Percentiles rank a stretch among this genome's conserved stretches.
Conservation (phyloP, 2,888 invertebrate genomes). For the Oligia fasciuncula region DNA sequence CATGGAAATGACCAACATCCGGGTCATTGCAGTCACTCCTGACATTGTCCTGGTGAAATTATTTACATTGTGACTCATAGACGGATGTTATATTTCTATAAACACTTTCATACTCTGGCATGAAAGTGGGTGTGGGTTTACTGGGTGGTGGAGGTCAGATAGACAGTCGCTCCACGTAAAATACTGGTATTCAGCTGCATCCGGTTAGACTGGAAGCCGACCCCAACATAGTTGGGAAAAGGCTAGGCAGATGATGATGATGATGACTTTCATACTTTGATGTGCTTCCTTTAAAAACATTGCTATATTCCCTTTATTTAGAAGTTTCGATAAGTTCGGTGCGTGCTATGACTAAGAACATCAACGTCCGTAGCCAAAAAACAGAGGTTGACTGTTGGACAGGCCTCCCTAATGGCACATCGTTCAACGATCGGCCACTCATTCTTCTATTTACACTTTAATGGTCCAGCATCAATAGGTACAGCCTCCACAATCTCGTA, state of each 20-base stretch:
- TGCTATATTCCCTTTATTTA: not conserved
- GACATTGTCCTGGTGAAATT: slow-evolving; percentile 44
- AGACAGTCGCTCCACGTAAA: too few species aligned
- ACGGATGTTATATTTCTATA: slow-evolving; percentile 10
- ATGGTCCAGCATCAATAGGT: not conserved
- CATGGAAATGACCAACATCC: slow-evolving; percentile 34
- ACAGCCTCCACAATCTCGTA: not conserved
- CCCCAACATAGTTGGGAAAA: too few species aligned
- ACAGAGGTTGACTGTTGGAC: too few species aligned
- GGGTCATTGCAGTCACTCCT: slow-evolving; percentile 30
- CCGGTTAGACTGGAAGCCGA: too few species aligned
- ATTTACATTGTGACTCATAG: slow-evolving; percentile 40
- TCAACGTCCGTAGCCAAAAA: not conserved
- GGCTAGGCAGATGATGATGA: too few species aligned
- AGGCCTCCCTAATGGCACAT: not conserved
- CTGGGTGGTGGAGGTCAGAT: too few species aligned
- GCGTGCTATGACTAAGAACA: not conserved
- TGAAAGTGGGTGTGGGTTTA: too few species aligned
- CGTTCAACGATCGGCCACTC: not conserved
- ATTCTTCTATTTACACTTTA: not conserved
- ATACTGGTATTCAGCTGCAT: too few species aligned
- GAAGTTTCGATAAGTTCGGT: not conserved
- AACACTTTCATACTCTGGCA: not conserved
- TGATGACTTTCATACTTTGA: not conserved
- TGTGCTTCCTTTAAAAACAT: not conserved